Percentiles rank a stretch among this genome's conserved stretches.
phyloP scores from a whole-genome alignment of 2,888 invertebrate genomes.

The Troglohyphantes excavatus region DNA sequence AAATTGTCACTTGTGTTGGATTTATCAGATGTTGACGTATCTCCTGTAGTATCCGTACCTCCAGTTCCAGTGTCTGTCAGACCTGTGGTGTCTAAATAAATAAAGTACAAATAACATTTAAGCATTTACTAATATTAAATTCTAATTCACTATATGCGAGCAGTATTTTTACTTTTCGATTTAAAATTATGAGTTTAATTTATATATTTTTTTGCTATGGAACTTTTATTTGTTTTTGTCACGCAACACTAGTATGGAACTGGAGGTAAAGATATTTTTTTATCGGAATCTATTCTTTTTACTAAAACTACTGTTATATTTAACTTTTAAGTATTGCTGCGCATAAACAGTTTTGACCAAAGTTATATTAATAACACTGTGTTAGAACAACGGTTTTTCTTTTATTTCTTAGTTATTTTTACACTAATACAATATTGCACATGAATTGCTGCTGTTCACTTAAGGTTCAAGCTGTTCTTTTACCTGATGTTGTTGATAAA shows the following conservation, averaged over 20 bases:
- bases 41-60: conserved; percentile 51
- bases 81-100: conserved; percentile 50
- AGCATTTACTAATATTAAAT: background rate
- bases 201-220: background rate
- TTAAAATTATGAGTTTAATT: background rate
- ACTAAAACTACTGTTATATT: too few relatives aligned
- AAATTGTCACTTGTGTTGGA: background rate
- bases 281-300: too few relatives aligned
- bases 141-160: too few relatives aligned
- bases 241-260: conserved; percentile 7
- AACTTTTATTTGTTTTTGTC: background rate
- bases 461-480: conserved; percentile 25
- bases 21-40: background rate
- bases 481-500: background rate
- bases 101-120: conserved; percentile 22
- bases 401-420: too few relatives aligned
- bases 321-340: background rate
- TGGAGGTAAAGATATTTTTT: conserved; percentile 51
- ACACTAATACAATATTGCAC: background rate
- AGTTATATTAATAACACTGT: too few relatives aligned
- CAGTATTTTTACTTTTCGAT: background rate
- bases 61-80: conserved; percentile 60
- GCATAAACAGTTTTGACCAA: too few relatives aligned
- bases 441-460: background rate
- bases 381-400: too few relatives aligned